Percentiles rank a stretch among this genome's conserved stretches.
These are phyloP conservation scores for Homarus gammarus DNA, from an alignment of 2,888 invertebrate species.

Conservation along the genomic window DNA sequence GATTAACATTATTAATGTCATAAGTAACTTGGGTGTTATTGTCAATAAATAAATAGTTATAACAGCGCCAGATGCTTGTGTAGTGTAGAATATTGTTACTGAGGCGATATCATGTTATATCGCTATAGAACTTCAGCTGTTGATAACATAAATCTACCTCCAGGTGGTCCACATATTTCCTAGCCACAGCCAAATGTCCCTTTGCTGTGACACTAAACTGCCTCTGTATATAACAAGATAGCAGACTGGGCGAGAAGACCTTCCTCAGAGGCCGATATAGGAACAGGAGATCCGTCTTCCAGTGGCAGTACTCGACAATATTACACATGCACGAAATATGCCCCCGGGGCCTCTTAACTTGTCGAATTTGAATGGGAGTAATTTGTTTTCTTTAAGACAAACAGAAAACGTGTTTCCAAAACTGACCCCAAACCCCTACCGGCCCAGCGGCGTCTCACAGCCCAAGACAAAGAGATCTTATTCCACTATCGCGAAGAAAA, in stretches of 20 bases:
- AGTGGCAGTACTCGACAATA: constrained; percentile 32
- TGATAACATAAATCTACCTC: no score
- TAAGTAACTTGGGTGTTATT: background rate
- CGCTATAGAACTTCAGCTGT: no score
- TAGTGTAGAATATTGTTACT: no score
- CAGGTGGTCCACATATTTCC: no score
- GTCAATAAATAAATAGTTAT: no score
- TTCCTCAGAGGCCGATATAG: background rate
- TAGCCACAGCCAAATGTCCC: no score
- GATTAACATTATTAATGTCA: background rate
- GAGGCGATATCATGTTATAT: no score
- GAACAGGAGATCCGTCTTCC: constrained; percentile 35
- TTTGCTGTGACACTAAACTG: no score
- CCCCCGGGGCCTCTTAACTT: constrained; percentile 58
- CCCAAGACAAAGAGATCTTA: constrained; percentile 58
- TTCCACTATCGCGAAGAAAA: constrained; percentile 58
- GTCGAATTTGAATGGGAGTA: constrained; percentile 55
- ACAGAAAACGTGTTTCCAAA: constrained; percentile 41
- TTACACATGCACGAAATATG: constrained; percentile 56
- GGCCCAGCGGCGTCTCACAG: background rate
- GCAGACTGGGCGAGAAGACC: background rate
- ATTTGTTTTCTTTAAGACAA: constrained; percentile 62
- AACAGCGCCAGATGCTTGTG: no score
- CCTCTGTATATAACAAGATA: no score
- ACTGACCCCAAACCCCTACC: background rate